These are phyloP conservation scores for Tetheella fluctuosa DNA, from an alignment of 2,888 invertebrate genomes.

Conservation along the genomic window DNA sequence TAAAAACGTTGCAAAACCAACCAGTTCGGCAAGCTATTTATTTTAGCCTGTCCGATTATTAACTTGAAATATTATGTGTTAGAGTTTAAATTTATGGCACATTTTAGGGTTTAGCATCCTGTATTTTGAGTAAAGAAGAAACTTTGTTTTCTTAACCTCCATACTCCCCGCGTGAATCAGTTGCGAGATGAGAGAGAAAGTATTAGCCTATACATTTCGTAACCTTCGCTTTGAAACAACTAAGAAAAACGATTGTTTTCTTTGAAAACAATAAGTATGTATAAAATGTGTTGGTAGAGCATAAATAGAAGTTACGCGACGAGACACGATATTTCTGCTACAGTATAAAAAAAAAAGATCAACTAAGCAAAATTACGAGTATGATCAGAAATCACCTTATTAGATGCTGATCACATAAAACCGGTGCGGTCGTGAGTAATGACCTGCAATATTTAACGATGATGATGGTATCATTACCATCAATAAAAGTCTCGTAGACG, in stretches of 20 bases:
- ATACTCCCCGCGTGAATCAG: slow-evolving; percentile 68
- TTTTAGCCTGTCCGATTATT: slow-evolving; percentile 25
- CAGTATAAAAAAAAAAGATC: slow-evolving; percentile 1
- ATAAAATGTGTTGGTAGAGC: neutral
- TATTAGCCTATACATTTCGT: slow-evolving; percentile 67
- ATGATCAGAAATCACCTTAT: slow-evolving; percentile 1
- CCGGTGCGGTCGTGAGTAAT: slow-evolving; percentile 11
- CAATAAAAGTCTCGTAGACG: slow-evolving; percentile 21
- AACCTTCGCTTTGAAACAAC: slow-evolving; percentile 62
- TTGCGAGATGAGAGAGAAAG: slow-evolving; percentile 77
- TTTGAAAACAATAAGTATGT: slow-evolving; percentile 33
- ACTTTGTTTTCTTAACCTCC: slow-evolving; percentile 81
- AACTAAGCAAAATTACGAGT: neutral
- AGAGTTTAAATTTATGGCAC: slow-evolving; percentile 36
- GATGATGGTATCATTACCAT: slow-evolving; percentile 18
- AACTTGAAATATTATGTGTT: slow-evolving; percentile 32
- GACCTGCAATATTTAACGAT: slow-evolving; percentile 12
- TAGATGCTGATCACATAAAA: slow-evolving; percentile 6
- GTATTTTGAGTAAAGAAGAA: slow-evolving; percentile 57
- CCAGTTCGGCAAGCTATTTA: slow-evolving; percentile 34
- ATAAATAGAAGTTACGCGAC: neutral
- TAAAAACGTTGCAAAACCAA: slow-evolving; percentile 33
- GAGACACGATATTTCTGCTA: neutral
- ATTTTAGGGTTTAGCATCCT: slow-evolving; percentile 53
- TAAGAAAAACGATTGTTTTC: slow-evolving; percentile 57